Base-by-base conservation (phyloP, 2,113 vertebrate species). In the Apteryx mantelli region DNA sequence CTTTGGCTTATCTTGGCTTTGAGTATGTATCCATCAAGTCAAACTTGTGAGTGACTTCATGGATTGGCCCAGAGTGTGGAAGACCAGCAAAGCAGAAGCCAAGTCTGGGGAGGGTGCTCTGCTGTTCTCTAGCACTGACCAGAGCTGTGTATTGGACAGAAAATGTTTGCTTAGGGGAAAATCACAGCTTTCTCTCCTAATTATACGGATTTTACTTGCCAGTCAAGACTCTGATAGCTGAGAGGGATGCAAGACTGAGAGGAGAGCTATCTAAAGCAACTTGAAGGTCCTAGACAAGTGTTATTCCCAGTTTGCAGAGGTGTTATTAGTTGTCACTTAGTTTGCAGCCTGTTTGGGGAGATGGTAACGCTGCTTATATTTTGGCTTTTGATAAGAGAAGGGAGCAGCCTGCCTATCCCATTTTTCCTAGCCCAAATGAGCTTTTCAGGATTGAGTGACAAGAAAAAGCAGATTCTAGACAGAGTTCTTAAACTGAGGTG, bases 181-280 rank as follows among this genome's bases (percentile, higher is more conserved):
- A 90, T 90, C 1, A 1, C 44, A 64, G 84, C 61, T 19, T 89
- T 86, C 85, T 75, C 64, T 60, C 36, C 26, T 46, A 40, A 78
- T 90, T 88, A n/a, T 48, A 88, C 52, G 34, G 71, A 58, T 89
- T 95, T 88, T 56, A 56, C 82, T 76, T 95, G 91, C 75, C 79
- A 94, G 42, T 88, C 64, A 82, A 77, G 50, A 30, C 25, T 83
- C 16, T 88, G 63, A 56, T 38, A 77, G 50, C 63, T 46, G 68
- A 86, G 68, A 83, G 38, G 76, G 12, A 42, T 28, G 36, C 60
- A 79, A 82, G 81, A 24, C 61, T 77, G 74, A 65, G 74, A 64
- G 11, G 55, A 58, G 28, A 18, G 70, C 44, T 55, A 21, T 81
- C 46, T 83, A 52, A 82, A 89, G 24, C 46, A 81, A 61, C 48